Evolutionary conservation across 2,888 invertebrate genomes (phyloP).

Genomic region (Synergus gifuensis): DNA sequence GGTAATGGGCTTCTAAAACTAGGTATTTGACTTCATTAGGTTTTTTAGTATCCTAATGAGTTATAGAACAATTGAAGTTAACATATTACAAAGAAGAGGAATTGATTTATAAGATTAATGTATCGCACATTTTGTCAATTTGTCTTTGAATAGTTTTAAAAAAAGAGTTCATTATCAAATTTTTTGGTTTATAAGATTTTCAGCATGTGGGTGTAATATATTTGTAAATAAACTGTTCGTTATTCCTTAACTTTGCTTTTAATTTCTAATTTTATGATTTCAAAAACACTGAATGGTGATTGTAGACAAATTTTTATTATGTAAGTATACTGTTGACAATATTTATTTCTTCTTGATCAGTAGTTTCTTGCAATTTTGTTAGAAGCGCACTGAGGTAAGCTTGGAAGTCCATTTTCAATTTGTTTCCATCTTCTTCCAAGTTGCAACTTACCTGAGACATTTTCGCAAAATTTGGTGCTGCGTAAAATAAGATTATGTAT

Average conservation of each 20-base stretch:
- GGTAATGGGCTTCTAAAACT: background rate
- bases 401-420: conserved; percentile 81
- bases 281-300: too few relatives aligned
- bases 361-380: conserved; percentile 65
- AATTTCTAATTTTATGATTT: background rate
- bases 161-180: background rate
- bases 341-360: conserved; percentile 61
- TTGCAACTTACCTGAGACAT: conserved; percentile 82
- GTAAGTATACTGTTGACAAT: conserved; percentile 17
- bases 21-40: background rate
- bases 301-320: background rate
- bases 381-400: conserved; percentile 68
- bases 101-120: background rate
- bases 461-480: conserved; percentile 82
- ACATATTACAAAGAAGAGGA: background rate
- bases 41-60: background rate
- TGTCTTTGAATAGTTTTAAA: too few relatives aligned
- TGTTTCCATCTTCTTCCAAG: conserved; percentile 81
- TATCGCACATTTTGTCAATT: too few relatives aligned
- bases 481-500: conserved; percentile 62
- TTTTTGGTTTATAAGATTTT: background rate
- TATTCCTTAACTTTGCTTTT: background rate
- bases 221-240: conserved; percentile 25
- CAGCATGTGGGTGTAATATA: conserved; percentile 14
- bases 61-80: background rate